Base-by-base conservation (phyloP, 1,140 invertebrate genomes). In the Drosophila pandora region DNA sequence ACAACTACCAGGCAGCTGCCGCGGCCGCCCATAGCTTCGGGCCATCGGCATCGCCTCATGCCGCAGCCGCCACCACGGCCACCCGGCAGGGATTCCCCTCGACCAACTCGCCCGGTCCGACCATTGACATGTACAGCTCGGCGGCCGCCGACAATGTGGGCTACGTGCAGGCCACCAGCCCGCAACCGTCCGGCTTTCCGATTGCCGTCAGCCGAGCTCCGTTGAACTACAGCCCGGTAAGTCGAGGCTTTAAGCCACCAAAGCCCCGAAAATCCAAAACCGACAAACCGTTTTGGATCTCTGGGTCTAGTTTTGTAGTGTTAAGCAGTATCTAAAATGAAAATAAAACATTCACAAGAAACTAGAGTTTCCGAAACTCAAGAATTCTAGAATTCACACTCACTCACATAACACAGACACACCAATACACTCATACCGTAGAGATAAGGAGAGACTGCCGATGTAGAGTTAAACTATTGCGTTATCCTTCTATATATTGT, bases 81-180 rank as follows among this genome's bases (percentile, higher is more conserved):
- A 93, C 93, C 90, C 93, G 96, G 90, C 94, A 94, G 62, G 94
- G 94, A n/a, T 97, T 97, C 93, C 96, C 96, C 22, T 95, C 96
- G 17, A 96, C 97, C 69, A 97, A 97, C 92, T 97, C 96, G 64
- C 97, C 97, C 39, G 95, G 96, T 49, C 95, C 96, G 2, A 94
- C 95, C 84, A 96, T 98, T 81, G 97, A 98, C 92, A 96, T 98
- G 93, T 97, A 97, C 93, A 96, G 95, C 93, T 96, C 96, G 83
- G 94, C 93, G 82, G 95, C 94, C 53, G 95, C 95, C 91, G 95
- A 97, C 92, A 95, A 95, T 92, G 96, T 97, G 53, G 96, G 96
- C 91, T 98, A 98, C 92, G 97, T 97, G 90, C 97, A 97, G 93
- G 96, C 97, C 77, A 96, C 96, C 88, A 97, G 96, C 92, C 97